Percentiles rank a stretch among this genome's conserved stretches.
phyloP scores from a whole-genome alignment of 2,888 invertebrate genomes.

The Parapristionchus giblindavisi region DNA sequence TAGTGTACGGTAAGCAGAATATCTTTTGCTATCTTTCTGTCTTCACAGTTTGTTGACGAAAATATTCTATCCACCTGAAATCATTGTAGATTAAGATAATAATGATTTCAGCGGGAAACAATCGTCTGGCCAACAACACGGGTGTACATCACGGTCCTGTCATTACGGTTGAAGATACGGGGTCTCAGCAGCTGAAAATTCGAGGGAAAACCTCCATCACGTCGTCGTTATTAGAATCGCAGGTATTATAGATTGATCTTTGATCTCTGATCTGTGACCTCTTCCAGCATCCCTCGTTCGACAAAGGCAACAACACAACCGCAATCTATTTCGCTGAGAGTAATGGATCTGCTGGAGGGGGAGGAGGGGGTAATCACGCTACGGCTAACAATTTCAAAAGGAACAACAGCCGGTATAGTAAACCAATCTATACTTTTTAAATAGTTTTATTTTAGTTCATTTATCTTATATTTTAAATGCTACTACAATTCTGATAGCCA shows the following conservation, averaged over 20 bases:
- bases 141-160: slow-evolving; percentile 55
- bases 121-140: slow-evolving; percentile 10
- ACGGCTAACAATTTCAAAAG: slow-evolving; percentile 45
- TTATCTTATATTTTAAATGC: background rate
- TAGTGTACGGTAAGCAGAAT: too few species aligned
- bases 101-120: slow-evolving; percentile 8
- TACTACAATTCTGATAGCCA: background rate
- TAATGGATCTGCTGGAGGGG: slow-evolving; percentile 26
- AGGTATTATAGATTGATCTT: background rate
- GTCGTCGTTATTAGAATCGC: slow-evolving; percentile 51
- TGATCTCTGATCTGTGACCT: background rate
- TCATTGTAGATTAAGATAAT: too few species aligned
- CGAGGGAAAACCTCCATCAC: slow-evolving; percentile 49
- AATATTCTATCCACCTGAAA: too few species aligned
- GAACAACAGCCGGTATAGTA: slow-evolving; percentile 46
- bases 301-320: slow-evolving; percentile 4
- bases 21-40: too few species aligned
- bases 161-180: slow-evolving; percentile 60
- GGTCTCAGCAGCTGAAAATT: slow-evolving; percentile 56
- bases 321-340: slow-evolving; percentile 33
- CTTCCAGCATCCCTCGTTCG: slow-evolving; percentile 30
- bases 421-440: background rate
- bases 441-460: background rate
- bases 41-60: too few species aligned
- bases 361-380: background rate